Conservation (phyloP, 2,888 invertebrate species). For the Copidosoma aretas region DNA sequence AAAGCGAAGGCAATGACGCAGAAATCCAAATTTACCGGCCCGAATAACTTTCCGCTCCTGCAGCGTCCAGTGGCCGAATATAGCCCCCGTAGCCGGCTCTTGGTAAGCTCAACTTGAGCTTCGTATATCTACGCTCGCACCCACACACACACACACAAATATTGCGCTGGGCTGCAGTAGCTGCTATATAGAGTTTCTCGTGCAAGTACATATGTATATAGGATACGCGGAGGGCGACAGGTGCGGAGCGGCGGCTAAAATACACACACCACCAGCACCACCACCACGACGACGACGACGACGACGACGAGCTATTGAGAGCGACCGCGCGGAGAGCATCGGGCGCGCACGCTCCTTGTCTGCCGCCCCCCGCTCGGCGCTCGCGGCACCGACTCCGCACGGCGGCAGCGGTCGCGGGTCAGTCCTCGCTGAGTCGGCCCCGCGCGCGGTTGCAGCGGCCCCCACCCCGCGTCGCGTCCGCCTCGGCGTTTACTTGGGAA, state of each 20-base stretch:
- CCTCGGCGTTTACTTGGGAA: no score
- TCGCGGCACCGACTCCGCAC: no score
- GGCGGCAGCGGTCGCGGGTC: background rate
- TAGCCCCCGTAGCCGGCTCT: background rate
- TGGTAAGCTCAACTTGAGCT: no score
- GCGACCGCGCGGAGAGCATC: background rate
- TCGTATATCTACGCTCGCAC: no score
- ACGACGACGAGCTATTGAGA: no score
- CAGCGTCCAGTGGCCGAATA: background rate
- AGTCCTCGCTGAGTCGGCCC: background rate
- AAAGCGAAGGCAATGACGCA: background rate
- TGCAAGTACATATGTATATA: no score
- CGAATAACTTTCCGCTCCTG: background rate
- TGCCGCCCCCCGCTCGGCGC: no score
- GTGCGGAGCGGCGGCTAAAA: background rate
- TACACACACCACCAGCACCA: background rate
- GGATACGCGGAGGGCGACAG: background rate
- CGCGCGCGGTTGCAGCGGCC: background rate
- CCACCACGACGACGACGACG: no score
- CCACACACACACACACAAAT: background rate
- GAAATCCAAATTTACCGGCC: background rate
- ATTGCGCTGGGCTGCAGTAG: no score
- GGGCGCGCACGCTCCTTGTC: background rate
- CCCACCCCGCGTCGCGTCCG: no score
- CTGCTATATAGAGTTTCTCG: no score